Evolutionary conservation across 2,113 vertebrate genomes (phyloP).

Genomic region (Ptychochromis oligacanthus): DNA sequence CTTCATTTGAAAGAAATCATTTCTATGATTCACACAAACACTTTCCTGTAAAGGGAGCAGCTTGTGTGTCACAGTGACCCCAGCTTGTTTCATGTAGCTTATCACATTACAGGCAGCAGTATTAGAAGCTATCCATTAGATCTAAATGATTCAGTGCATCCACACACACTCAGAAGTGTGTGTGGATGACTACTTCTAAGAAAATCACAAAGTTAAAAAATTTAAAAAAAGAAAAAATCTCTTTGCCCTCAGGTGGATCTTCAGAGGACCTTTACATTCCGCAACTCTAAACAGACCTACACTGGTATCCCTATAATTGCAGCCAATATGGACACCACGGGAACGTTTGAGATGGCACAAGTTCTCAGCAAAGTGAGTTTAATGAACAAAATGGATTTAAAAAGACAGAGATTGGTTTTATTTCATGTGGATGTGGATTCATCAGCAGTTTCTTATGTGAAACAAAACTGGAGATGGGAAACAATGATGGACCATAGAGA

Average conservation of each 20-base stretch:
- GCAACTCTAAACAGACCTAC: conserved; percentile 97
- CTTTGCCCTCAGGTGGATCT: conserved; percentile 87
- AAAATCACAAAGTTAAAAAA: background rate
- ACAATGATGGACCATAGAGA: background rate
- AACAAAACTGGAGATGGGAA: background rate
- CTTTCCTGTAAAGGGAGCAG: conserved; percentile 16
- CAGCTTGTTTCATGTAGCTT: background rate
- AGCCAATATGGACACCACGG: conserved; percentile 99
- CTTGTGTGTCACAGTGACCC: background rate
- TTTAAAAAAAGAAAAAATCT: background rate
- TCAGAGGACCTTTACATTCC: conserved; percentile 92
- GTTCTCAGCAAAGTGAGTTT: conserved; percentile 90
- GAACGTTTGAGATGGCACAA: conserved; percentile 96
- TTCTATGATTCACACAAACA: background rate
- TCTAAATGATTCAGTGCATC: conserved; percentile 63
- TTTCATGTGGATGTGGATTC: background rate
- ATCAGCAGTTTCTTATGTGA: background rate
- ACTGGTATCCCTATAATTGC: conserved; percentile 95
- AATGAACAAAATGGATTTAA: background rate
- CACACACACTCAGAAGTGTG: background rate
- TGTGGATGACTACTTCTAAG: background rate
- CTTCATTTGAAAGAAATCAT: background rate
- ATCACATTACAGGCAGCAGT: conserved; percentile 42
- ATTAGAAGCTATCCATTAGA: background rate
- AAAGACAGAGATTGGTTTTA: too few relatives aligned